Percentiles rank a stretch among this genome's conserved stretches.
Evolutionary conservation across 35 echinoderm and acorn worm species (phyloP).

Genomic region (Hemicentrotus pulcherrimus): DNA sequence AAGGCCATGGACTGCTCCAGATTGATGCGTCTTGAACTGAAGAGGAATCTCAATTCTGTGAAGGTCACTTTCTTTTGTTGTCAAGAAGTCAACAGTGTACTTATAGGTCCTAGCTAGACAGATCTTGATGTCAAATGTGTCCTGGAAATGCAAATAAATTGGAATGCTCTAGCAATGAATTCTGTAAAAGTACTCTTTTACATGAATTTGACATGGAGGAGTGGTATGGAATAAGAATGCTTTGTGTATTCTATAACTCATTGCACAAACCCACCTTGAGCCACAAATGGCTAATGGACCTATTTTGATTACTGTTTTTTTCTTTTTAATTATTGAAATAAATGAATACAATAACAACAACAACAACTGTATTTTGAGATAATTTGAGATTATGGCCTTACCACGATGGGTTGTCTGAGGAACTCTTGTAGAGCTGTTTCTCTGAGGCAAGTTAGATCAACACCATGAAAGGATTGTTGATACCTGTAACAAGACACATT

Average conservation of each 20-base stretch:
- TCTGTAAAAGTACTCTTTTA: too few species aligned
- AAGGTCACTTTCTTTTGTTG: slow-evolving; percentile 75
- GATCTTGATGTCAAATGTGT: slow-evolving; percentile 99
- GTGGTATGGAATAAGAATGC: too few species aligned
- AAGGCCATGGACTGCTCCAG: slow-evolving; percentile 89
- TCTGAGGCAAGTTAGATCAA: slow-evolving; percentile 81
- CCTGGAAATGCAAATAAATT: slow-evolving; percentile 50
- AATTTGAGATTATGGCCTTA: slow-evolving; percentile 48
- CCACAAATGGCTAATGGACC: too few species aligned
- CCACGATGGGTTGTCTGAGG: slow-evolving; percentile 94
- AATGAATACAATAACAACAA: too few species aligned
- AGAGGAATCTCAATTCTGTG: slow-evolving; percentile 93
- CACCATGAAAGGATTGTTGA: slow-evolving; percentile 96
- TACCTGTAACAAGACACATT: slow-evolving; percentile 61
- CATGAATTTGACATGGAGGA: too few species aligned
- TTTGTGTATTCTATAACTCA: too few species aligned
- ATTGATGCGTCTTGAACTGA: slow-evolving; percentile 73
- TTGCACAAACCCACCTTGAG: too few species aligned
- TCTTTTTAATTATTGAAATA: too few species aligned
- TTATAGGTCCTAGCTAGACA: slow-evolving; percentile 86
- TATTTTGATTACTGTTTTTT: too few species aligned
- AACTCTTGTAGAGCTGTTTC: slow-evolving; percentile 92
- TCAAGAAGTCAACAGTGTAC: slow-evolving; percentile 88
- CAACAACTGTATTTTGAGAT: too few species aligned
- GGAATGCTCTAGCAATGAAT: neutral